Evolutionary conservation across 2,113 vertebrate species (phyloP).

Genomic region (Grallaria varia): DNA sequence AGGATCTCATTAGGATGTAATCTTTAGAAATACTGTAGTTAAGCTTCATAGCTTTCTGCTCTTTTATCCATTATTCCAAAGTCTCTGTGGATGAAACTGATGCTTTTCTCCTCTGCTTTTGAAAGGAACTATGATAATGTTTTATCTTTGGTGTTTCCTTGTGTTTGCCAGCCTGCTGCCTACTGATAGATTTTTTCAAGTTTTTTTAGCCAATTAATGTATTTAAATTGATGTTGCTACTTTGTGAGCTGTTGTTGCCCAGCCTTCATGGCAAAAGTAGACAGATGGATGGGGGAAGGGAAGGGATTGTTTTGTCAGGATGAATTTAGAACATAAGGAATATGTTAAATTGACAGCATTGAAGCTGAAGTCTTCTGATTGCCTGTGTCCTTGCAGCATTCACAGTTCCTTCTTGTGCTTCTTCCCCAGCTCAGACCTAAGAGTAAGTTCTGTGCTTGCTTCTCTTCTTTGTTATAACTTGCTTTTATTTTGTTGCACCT

Average conservation of each 20-base stretch:
- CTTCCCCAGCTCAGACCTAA: neutral
- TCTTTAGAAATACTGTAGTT: neutral
- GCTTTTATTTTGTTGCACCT: neutral
- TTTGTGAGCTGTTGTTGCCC: neutral
- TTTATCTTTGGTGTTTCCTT: constrained; percentile 1
- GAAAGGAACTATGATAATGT: neutral
- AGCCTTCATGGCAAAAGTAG: neutral
- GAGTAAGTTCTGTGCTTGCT: neutral
- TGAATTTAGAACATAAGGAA: constrained; percentile 1
- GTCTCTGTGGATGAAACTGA: neutral
- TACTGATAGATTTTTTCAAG: neutral
- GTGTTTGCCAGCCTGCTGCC: neutral
- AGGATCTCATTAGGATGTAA: neutral
- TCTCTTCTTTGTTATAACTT: neutral
- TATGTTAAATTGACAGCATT: neutral
- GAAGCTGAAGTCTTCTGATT: neutral
- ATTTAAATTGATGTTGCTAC: neutral
- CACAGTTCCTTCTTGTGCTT: neutral
- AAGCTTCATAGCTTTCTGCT: neutral
- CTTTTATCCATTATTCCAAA: constrained; percentile 17
- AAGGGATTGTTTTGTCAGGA: neutral
- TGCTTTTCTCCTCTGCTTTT: neutral
- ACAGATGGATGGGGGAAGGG: constrained; percentile 15
- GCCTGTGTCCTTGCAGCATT: neutral
- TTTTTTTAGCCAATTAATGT: neutral